A percentile compares a stretch with the other conserved stretches of the same genome.
These are phyloP conservation scores for Podarcis muralis DNA, from an alignment of 2,113 vertebrate genomes.

Conservation along the genomic window DNA sequence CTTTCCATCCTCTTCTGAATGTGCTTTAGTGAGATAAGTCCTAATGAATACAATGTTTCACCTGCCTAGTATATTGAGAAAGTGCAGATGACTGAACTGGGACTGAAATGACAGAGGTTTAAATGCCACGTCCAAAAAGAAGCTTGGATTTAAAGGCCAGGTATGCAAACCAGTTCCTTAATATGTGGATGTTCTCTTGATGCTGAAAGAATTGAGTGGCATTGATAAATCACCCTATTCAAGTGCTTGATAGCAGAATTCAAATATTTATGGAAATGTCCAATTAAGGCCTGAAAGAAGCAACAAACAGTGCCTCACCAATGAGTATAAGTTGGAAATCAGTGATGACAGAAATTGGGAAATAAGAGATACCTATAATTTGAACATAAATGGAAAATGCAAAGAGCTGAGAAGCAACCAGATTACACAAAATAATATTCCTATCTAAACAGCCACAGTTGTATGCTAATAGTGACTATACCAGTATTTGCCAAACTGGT, in stretches of 20 bases:
- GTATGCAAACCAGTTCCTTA: neutral
- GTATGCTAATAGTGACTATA: too few relatives aligned
- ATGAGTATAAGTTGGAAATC: neutral
- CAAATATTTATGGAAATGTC: slow-evolving; percentile 49
- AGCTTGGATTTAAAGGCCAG: slow-evolving; percentile 17
- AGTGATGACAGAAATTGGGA: neutral
- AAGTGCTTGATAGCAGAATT: slow-evolving; percentile 52
- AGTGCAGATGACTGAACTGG: slow-evolving; percentile 23
- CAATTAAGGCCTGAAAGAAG: slow-evolving; percentile 44
- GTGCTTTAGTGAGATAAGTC: slow-evolving; percentile 44
- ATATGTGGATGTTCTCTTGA: slow-evolving; percentile 33
- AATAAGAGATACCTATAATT: neutral
- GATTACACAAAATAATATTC: too few relatives aligned
- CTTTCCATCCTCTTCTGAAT: slow-evolving; percentile 37
- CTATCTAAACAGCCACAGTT: too few relatives aligned
- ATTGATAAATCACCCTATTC: slow-evolving; percentile 63
- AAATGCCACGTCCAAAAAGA: slow-evolving; percentile 34
- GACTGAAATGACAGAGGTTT: neutral
- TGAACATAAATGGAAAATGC: neutral
- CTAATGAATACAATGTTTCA: slow-evolving; percentile 33
- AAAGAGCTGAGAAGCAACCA: too few relatives aligned
- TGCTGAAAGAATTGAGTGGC: slow-evolving; percentile 40
- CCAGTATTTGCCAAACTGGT: too few relatives aligned
- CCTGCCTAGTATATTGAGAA: slow-evolving; percentile 36
- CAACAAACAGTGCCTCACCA: neutral